phyloP scores from a whole-genome alignment of 2,797 vertebrate species.

The Cryptoblepharus egeriae region DNA sequence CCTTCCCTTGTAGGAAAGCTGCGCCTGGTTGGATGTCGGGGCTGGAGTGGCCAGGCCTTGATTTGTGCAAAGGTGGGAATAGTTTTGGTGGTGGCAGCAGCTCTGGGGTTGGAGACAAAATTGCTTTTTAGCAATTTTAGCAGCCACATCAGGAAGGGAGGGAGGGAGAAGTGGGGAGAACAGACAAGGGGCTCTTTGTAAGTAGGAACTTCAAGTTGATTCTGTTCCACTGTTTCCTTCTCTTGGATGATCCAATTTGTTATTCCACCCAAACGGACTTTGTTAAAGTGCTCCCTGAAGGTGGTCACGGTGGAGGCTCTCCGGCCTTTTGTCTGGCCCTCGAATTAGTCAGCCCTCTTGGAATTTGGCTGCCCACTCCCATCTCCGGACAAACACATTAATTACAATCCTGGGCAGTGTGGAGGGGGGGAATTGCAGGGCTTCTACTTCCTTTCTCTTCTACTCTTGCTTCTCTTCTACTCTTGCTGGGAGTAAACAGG shows the following conservation, averaged over 20 bases:
- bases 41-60: rapidly evolving
- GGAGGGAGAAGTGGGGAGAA: background rate
- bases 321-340: conserved; percentile 25
- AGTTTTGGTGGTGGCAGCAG: background rate
- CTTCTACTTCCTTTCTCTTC: background rate
- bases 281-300: conserved; percentile 26
- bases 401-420: background rate
- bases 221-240: conserved; percentile 66
- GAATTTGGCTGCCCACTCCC: background rate
- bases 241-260: conserved; percentile 72
- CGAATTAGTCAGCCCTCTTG: background rate
- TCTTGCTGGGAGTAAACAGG: background rate
- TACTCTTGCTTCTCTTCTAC: too few species aligned
- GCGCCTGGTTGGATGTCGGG: background rate
- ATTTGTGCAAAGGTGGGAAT: background rate
- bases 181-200: conserved; percentile 69
- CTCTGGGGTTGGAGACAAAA: conserved; percentile 44
- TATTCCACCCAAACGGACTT: conserved; percentile 67
- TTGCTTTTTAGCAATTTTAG: conserved; percentile 47
- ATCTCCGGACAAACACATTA: background rate
- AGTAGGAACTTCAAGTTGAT: conserved; percentile 23
- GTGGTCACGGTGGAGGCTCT: background rate
- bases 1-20: background rate
- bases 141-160: conserved; percentile 23
- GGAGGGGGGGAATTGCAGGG: background rate